phyloP scores from a whole-genome alignment of 2,797 vertebrate species.

The Garrulus glandarius region DNA sequence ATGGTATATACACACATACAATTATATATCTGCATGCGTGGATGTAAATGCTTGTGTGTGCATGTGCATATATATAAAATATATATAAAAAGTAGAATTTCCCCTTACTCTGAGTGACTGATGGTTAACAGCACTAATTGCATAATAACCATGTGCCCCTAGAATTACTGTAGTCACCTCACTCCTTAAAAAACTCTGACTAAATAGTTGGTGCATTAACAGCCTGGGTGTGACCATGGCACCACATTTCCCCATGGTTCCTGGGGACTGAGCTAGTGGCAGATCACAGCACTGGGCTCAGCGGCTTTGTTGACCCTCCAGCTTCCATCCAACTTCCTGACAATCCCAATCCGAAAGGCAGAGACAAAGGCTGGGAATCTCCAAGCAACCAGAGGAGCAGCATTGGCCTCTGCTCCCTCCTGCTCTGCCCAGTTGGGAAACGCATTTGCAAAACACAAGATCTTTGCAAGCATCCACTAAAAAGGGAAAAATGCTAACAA shows the following conservation, averaged over 20 bases:
- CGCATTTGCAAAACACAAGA: background rate
- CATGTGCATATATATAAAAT: background rate
- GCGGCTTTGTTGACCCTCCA: background rate
- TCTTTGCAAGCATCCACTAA: background rate
- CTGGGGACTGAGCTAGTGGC: rapidly evolving
- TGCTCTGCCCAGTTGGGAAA: background rate
- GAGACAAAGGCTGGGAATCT: background rate
- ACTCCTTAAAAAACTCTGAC: background rate
- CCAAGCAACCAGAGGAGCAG: background rate
- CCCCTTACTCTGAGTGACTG: background rate
- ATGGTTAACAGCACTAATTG: background rate
- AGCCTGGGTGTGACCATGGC: background rate
- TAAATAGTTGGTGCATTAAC: background rate
- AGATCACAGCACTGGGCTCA: background rate
- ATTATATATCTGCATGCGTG: background rate
- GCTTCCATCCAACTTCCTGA: background rate
- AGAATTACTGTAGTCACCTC: background rate
- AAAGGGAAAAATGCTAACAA: background rate
- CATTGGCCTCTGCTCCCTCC: background rate
- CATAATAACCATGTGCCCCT: background rate
- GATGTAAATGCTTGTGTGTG: background rate
- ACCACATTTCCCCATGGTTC: background rate
- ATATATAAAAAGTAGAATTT: background rate
- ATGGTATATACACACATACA: background rate
- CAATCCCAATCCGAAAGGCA: background rate